A percentile compares a stretch with the other conserved stretches of the same genome.
phyloP scores from a whole-genome alignment of 2,888 invertebrate genomes.

The Seira musarum region DNA sequence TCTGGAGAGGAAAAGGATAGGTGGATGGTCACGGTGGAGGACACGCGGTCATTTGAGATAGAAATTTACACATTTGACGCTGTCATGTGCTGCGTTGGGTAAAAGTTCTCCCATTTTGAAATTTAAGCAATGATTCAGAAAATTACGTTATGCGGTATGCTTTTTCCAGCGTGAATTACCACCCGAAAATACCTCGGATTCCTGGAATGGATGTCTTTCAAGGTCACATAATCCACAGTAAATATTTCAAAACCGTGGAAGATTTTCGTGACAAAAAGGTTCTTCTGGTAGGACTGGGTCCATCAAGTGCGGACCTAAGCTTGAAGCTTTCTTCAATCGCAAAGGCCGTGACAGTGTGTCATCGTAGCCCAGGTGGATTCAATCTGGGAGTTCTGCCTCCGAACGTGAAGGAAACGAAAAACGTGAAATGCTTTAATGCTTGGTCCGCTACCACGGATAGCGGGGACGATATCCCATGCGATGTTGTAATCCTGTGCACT shows the following conservation, averaged over 20 bases:
- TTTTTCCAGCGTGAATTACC: slow-evolving; percentile 31
- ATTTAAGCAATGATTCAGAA: background rate
- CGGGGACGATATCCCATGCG: slow-evolving; percentile 34
- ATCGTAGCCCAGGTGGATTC: slow-evolving; percentile 38
- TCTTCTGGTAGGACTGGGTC: slow-evolving; percentile 33
- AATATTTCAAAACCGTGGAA: slow-evolving; percentile 14
- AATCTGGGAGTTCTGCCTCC: slow-evolving; percentile 23
- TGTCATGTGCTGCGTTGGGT: slow-evolving; percentile 37
- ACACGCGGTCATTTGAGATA: slow-evolving; percentile 18
- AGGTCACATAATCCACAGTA: slow-evolving; percentile 25
- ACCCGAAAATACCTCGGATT: slow-evolving; percentile 28
- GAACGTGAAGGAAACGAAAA: slow-evolving; percentile 35
- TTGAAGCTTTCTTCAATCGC: slow-evolving; percentile 18
- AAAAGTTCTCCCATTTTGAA: background rate
- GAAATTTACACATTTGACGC: slow-evolving; percentile 25
- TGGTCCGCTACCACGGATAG: slow-evolving; percentile 29
- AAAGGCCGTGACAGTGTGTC: slow-evolving; percentile 33
- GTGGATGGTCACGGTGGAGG: slow-evolving; percentile 31
- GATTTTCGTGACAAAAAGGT: slow-evolving; percentile 28
- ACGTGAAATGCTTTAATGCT: slow-evolving; percentile 11
- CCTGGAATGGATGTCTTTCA: slow-evolving; percentile 18
- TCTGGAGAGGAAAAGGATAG: too few relatives aligned
- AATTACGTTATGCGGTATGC: background rate
- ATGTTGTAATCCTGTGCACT: slow-evolving; percentile 38
- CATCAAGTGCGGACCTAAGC: slow-evolving; percentile 39